Conservation (phyloP, 2,797 vertebrate genomes). For the Microcaecilia unicolor region DNA sequence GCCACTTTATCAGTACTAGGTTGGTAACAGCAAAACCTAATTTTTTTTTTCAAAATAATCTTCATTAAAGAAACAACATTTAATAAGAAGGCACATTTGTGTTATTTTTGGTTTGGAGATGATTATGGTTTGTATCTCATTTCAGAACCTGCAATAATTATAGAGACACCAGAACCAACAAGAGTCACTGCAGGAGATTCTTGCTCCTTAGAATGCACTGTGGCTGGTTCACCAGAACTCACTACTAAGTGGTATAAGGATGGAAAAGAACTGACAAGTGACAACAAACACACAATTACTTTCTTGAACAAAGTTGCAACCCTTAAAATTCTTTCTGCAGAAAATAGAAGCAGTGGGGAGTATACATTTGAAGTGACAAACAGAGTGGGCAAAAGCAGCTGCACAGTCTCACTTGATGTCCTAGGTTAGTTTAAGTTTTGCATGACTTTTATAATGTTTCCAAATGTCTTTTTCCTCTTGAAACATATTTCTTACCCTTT, state of each 20-base stretch:
- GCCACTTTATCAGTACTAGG: constrained; percentile 87
- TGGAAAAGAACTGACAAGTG: constrained; percentile 75
- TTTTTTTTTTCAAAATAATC: neutral
- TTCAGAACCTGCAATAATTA: constrained; percentile 87
- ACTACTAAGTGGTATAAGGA: constrained; percentile 91
- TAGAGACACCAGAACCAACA: constrained; percentile 87
- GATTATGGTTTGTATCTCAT: too few relatives aligned
- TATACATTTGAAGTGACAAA: constrained; percentile 91
- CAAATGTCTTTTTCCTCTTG: neutral
- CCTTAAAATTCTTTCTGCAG: constrained; percentile 82
- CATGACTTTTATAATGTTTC: constrained; percentile 1
- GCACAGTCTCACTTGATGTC: constrained; percentile 81
- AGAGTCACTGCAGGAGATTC: constrained; percentile 85
- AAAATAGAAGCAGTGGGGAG: constrained; percentile 78
- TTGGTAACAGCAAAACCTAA: constrained; percentile 60
- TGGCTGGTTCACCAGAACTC: constrained; percentile 87
- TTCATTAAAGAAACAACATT: constrained; percentile 24
- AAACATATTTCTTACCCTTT: neutral
- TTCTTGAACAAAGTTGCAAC: constrained; percentile 77
- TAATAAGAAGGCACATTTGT: too few relatives aligned
- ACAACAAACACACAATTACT: constrained; percentile 85
- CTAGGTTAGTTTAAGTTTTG: constrained; percentile 69
- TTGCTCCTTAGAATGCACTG: constrained; percentile 79
- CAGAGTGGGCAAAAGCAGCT: constrained; percentile 89
- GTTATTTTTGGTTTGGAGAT: too few relatives aligned